Evolutionary conservation across 2,888 invertebrate genomes (phyloP).

Genomic region (Gastrophysa polygoni): DNA sequence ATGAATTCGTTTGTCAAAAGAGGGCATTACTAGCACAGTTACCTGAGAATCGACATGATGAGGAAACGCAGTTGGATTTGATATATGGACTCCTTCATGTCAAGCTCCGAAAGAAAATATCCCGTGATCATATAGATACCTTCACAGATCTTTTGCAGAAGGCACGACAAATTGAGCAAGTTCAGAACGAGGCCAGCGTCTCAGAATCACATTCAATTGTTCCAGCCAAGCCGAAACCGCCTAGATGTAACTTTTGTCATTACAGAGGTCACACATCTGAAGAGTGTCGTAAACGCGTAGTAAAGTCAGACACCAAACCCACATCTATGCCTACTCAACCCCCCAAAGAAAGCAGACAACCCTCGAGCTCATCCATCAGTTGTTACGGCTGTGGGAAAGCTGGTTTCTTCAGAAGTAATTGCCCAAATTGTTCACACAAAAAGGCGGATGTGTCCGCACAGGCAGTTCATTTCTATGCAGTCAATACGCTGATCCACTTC

Average conservation of each 20-base stretch:
- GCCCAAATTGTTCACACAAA: not conserved
- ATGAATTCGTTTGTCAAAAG: constrained; percentile 30
- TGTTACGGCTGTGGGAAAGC: constrained; percentile 13
- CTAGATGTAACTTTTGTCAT: constrained; percentile 14
- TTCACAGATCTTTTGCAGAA: constrained; percentile 13
- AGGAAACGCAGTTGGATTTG: constrained; percentile 35
- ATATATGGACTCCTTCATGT: constrained; percentile 28
- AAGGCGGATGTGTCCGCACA: not conserved
- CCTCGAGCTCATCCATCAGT: not conserved
- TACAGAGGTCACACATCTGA: constrained; percentile 6
- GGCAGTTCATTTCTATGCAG: not conserved
- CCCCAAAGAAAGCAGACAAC: not conserved
- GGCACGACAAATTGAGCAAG: constrained; percentile 10
- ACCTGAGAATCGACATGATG: constrained; percentile 26
- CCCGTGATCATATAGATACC: not conserved
- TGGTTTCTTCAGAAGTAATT: constrained; percentile 9
- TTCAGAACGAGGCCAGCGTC: not conserved
- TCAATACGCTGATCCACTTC: not conserved
- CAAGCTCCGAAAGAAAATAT: not conserved
- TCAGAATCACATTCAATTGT: not conserved
- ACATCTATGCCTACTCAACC: not conserved
- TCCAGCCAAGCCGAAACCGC: not conserved
- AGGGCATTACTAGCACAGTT: constrained; percentile 31
- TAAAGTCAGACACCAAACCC: not conserved
- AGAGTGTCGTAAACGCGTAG: constrained; percentile 13